A percentile compares a stretch with the other conserved stretches of the same genome.
Evolutionary conservation across 2,888 invertebrate genomes (phyloP).

Genomic region (Tenodera sinensis): DNA sequence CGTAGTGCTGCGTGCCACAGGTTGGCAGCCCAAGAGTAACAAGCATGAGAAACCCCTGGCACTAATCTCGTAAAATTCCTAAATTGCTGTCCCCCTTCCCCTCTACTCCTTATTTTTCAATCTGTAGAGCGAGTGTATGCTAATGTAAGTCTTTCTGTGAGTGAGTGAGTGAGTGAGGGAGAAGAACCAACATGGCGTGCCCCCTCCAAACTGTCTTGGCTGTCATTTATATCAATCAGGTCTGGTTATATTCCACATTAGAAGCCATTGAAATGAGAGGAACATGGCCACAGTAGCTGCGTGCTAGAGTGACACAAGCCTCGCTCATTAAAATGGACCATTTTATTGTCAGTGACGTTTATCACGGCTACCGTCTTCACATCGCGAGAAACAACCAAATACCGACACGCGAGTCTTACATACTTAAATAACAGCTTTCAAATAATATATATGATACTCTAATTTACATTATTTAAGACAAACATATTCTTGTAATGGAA

Average conservation of each 20-base stretch:
- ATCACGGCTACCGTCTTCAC: too few relatives aligned
- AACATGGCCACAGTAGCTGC: background rate
- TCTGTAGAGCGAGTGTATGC: slow-evolving; percentile 8
- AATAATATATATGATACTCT: too few relatives aligned
- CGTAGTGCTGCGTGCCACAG: background rate
- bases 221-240: slow-evolving; percentile 13
- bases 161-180: too few relatives aligned
- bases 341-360: background rate
- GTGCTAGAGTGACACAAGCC: background rate
- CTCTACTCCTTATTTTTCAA: slow-evolving; percentile 7
- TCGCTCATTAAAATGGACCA: background rate
- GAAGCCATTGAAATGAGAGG: slow-evolving; percentile 16
- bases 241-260: slow-evolving; percentile 12
- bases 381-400: too few relatives aligned
- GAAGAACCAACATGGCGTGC: slow-evolving; percentile 3
- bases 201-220: background rate
- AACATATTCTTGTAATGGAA: too few relatives aligned
- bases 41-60: background rate
- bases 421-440: too few relatives aligned
- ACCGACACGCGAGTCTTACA: too few relatives aligned
- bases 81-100: background rate
- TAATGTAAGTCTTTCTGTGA: background rate
- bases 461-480: too few relatives aligned
- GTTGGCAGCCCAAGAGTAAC: background rate
- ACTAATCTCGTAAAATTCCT: slow-evolving; percentile 11